phyloP scores from a whole-genome alignment of 2,888 invertebrate genomes.

The Pseudococcus longispinus region DNA sequence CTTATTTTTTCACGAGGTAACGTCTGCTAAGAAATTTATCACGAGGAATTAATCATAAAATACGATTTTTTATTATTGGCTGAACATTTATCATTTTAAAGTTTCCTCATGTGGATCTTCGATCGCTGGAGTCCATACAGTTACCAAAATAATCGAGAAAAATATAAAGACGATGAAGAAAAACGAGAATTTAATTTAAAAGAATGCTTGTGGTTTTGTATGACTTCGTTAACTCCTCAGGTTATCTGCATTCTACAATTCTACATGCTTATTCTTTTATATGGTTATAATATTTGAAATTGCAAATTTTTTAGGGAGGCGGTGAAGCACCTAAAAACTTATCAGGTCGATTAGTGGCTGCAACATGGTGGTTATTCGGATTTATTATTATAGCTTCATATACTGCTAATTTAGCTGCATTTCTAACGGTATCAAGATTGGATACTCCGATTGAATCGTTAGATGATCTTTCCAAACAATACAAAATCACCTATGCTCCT shows the following conservation, averaged over 20 bases:
- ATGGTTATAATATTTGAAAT: not conserved
- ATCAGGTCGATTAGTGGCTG: slow-evolving; percentile 92
- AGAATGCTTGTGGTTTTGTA: slow-evolving; percentile 98
- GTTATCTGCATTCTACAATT: slow-evolving; percentile 60
- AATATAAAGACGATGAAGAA: slow-evolving; percentile 91
- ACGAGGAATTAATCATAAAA: not conserved
- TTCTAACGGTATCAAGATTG: slow-evolving; percentile 90
- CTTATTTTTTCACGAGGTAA: slow-evolving; percentile 91
- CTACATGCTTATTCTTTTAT: not conserved
- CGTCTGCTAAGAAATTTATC: not conserved
- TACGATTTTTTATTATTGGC: not conserved
- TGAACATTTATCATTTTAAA: slow-evolving; percentile 62
- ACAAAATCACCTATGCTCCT: slow-evolving; percentile 95
- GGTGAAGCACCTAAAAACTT: slow-evolving; percentile 96
- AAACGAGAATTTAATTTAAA: slow-evolving; percentile 93
- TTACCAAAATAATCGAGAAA: slow-evolving; percentile 91
- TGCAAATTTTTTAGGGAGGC: slow-evolving; percentile 73
- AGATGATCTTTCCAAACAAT: slow-evolving; percentile 93
- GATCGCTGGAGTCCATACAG: slow-evolving; percentile 98
- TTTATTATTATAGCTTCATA: slow-evolving; percentile 99
- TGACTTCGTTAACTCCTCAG: slow-evolving; percentile 95
- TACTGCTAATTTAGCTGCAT: slow-evolving; percentile 97
- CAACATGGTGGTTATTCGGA: slow-evolving; percentile 99
- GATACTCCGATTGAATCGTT: slow-evolving; percentile 92
- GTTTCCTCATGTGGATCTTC: slow-evolving; percentile 93